These are phyloP conservation scores for Yponomeuta sedellus DNA, from an alignment of 2,888 invertebrate genomes.

Conservation along the genomic window DNA sequence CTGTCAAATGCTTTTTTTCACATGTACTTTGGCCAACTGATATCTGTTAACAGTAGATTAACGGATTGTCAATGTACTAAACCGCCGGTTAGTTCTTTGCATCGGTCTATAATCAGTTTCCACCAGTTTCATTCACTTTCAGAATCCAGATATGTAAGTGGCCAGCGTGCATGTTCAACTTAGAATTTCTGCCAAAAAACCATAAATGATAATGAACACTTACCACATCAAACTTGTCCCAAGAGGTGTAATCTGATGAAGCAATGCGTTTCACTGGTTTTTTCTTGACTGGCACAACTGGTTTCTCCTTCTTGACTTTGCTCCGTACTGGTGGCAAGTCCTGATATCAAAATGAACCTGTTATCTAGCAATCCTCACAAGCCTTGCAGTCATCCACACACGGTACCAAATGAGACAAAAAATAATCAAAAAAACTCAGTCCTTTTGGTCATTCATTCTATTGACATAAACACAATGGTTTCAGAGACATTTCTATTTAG, in stretches of 20 bases:
- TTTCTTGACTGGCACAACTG: conserved; percentile 38
- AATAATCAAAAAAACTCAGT: neutral
- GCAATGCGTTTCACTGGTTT: conserved; percentile 67
- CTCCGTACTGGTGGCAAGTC: conserved; percentile 73
- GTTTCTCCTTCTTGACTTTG: conserved; percentile 60
- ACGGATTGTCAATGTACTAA: too few relatives aligned
- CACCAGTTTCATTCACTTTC: too few relatives aligned
- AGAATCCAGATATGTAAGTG: too few relatives aligned
- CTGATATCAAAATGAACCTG: conserved; percentile 40
- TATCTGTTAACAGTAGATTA: too few relatives aligned
- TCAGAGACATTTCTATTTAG: neutral
- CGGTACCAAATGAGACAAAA: conserved; percentile 17
- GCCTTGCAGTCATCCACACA: conserved; percentile 23
- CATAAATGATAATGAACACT: conserved; percentile 30
- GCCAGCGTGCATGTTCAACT: too few relatives aligned
- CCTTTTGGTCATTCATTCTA: neutral
- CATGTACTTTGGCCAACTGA: too few relatives aligned
- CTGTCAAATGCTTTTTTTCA: too few relatives aligned
- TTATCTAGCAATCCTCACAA: neutral
- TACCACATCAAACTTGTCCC: conserved; percentile 89
- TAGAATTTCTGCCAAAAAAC: too few relatives aligned
- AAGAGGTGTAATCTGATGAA: conserved; percentile 81
- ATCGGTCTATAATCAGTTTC: too few relatives aligned
- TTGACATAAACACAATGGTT: neutral
- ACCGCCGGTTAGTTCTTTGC: too few relatives aligned